phyloP scores from a whole-genome alignment of 2,797 vertebrate genomes.

The Enteromius thamalakanensis region DNA sequence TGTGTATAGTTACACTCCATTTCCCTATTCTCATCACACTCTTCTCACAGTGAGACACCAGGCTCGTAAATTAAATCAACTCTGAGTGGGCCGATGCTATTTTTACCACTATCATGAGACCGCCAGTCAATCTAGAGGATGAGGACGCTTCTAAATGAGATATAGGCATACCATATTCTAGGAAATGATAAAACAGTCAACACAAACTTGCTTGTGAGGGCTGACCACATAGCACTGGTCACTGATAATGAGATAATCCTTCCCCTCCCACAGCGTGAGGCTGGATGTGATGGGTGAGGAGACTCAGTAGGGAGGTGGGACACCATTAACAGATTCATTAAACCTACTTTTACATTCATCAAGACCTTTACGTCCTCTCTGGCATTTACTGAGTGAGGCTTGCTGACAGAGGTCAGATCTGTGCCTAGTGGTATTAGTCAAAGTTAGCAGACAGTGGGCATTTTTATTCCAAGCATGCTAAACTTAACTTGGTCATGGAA shows the following conservation, averaged over 20 bases:
- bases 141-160: conserved; percentile 29
- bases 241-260: conserved; percentile 48
- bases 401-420: conserved; percentile 24
- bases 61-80: conserved; percentile 76
- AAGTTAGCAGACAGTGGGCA: conserved; percentile 17
- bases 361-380: conserved; percentile 37
- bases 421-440: conserved; percentile 14
- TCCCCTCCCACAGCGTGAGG: conserved; percentile 27
- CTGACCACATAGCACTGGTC: conserved; percentile 19
- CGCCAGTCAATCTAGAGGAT: conserved; percentile 70
- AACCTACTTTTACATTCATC: conserved; percentile 27
- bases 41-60: conserved; percentile 65
- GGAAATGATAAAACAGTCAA: conserved; percentile 58
- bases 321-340: conserved; percentile 51
- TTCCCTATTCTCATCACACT: conserved; percentile 58
- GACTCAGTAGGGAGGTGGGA: conserved; percentile 33
- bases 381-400: conserved; percentile 26
- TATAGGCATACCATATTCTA: conserved; percentile 70
- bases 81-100: conserved; percentile 75
- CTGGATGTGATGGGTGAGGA: conserved; percentile 29
- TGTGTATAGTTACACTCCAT: conserved; percentile 34
- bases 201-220: conserved; percentile 6
- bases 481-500: not conserved
- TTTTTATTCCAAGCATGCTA: conserved; percentile 9
- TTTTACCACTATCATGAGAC: conserved; percentile 77